Percentiles rank a stretch among this genome's conserved stretches.
Conservation (phyloP, 2,888 invertebrate genomes). For the Brachynemurus nebulosus region DNA sequence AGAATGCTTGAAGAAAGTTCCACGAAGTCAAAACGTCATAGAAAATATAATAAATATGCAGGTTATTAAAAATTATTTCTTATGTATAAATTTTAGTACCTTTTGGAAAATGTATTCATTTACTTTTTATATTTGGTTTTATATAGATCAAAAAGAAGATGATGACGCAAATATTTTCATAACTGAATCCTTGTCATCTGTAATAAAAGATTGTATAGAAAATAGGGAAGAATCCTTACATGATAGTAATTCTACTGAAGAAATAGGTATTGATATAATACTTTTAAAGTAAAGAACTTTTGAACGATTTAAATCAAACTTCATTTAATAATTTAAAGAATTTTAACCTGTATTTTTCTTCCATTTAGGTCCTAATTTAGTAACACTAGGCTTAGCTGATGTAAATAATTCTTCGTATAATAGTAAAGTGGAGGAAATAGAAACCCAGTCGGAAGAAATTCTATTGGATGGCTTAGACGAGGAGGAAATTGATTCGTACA, state of each 20-base stretch:
- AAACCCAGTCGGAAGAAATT: slow-evolving; percentile 17
- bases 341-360: background rate
- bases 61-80: background rate
- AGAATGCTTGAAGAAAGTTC: slow-evolving; percentile 55
- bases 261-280: slow-evolving; percentile 6
- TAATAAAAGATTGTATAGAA: slow-evolving; percentile 36
- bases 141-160: slow-evolving; percentile 22
- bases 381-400: background rate
- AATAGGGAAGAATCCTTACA: slow-evolving; percentile 35
- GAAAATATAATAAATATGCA: slow-evolving; percentile 16
- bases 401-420: background rate
- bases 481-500: slow-evolving; percentile 75
- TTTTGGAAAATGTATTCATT: background rate
- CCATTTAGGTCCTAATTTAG: slow-evolving; percentile 1
- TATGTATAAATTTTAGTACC: background rate
- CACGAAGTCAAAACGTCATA: slow-evolving; percentile 27
- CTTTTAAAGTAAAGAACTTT: background rate
- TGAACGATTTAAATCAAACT: background rate
- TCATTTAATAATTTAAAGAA: background rate
- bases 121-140: slow-evolving; percentile 8
- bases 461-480: slow-evolving; percentile 74
- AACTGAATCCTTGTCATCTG: slow-evolving; percentile 32
- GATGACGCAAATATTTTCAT: slow-evolving; percentile 33
- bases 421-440: background rate
- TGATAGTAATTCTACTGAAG: slow-evolving; percentile 24